Evolutionary conservation across 92 coral and sea anemone species (phyloP), one percentile per base, ranked within the genome.

Genomic region (Muricea muricata): DNA sequence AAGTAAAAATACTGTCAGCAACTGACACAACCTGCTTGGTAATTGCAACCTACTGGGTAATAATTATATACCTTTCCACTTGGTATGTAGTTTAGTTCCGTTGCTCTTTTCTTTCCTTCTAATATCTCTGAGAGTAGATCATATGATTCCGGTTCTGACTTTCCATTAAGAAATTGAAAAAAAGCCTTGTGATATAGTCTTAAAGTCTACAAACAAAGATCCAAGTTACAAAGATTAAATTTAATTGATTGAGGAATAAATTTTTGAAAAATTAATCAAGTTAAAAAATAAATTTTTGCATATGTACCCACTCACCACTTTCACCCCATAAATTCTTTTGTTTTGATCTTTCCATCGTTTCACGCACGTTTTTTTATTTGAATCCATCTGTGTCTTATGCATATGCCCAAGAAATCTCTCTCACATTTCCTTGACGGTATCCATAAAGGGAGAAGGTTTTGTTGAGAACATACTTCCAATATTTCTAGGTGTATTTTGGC

Each of bases 351-450:
- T 70, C 77, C 77, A 70, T 35, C 42, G 5, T 70, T 70, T 70
- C 31, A 70, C 15, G 17, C 21, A 18, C 2, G 40, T 47, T 2
- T 24, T 21, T 28, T 70, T 26, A 20, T 70, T 46, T 29, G 37
- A 65, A 15, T 28, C 37, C 26, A 21, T 18, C 23, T 25, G 13
- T 45, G 15, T 17, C 6, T 37, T 35, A 3, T 70, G 2, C 21
- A 21, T 41, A 41, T 41, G 21, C 24, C 11, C 3, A 13, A 34
- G 8, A 6, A 70, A 35, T 46, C 54, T 70, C 31, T 41, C 77
- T 1, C 77, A 39, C 77, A 70, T 70, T 70, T 70, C 77, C 31
- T 34, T 70, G 9, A 70, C 77, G 15, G 77, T 41, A 70, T 14
- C 20, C 25, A 70, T 33, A 41, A 70, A 70, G 8, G 77, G 54